Evolutionary conservation across 2,113 vertebrate species (phyloP), one percentile per base, ranked within the genome.

Genomic region (Choloepus hoffmanni): DNA sequence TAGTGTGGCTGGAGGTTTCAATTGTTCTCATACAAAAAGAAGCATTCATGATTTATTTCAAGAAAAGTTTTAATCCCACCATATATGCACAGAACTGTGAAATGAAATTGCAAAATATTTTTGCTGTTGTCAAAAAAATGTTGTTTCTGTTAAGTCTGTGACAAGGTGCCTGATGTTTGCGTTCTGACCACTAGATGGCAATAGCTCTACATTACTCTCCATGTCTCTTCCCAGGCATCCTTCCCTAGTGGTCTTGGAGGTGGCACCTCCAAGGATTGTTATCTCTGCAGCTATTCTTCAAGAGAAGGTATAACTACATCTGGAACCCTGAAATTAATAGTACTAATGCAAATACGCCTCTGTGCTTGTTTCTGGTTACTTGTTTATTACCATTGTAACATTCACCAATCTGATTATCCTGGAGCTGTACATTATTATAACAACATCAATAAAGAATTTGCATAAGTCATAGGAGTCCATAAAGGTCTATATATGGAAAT

Each of bases 401-500:
- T 48, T 50, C 33, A 55, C 60, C 76, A 81, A 85, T 96, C 94
- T 97, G 92, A 5, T 97, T 91, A 97, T 89, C 82, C 94, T 91
- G 72, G 62, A 65, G 76, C 60, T 87, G 26, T 97, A 96, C 97
- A 96, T 96, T 93, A 94, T 86, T 87, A 95, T 45, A 94, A 85
- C 62, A 93, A 96, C 97, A 96, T 96, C 96, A 95, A 96, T 97
- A 82, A 95, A 88, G 85, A 96, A 95, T 94, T 95, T 93, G 85
- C 11, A 95, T 93, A 85, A 95, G 60, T 36, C 72, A 55, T 58
- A 50, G 86, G 74, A 88, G 76, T 93, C 73, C 58, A 94, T 93
- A 92, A 94, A 96, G 65, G 87, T 94, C 70, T 96, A 67, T 55
- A 89, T 94, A 90, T 86, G 89, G 78, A 94, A 96, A 95, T 43